Conservation (phyloP, 2,797 vertebrate genomes). For the Acanthiza pusilla region DNA sequence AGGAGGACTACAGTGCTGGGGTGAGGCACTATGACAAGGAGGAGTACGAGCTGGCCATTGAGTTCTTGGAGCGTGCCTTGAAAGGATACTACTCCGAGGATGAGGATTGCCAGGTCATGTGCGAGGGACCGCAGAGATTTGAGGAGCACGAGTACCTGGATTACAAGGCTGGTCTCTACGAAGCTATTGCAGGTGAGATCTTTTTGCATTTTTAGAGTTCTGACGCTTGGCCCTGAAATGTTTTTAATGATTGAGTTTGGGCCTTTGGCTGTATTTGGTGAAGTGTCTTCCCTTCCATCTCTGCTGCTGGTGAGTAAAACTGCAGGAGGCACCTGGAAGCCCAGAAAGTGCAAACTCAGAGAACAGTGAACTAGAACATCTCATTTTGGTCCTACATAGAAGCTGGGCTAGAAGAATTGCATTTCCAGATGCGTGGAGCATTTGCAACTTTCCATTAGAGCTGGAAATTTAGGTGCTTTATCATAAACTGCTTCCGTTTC, state of each 20-base stretch:
- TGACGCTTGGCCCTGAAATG: neutral
- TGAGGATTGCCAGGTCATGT: slow-evolving; percentile 85
- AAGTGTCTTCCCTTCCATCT: neutral
- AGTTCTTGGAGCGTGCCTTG: slow-evolving; percentile 85
- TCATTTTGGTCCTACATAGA: neutral
- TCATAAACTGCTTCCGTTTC: neutral
- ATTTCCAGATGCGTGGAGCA: neutral
- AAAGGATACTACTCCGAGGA: slow-evolving; percentile 86
- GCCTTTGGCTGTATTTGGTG: neutral
- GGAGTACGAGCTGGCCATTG: slow-evolving; percentile 77
- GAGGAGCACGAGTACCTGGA: slow-evolving; percentile 84
- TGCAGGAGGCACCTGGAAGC: neutral
- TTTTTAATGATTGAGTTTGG: neutral
- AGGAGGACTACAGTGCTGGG: slow-evolving; percentile 85
- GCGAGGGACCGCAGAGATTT: slow-evolving; percentile 88
- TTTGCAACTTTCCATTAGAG: neutral
- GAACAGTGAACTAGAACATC: neutral
- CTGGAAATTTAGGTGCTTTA: neutral
- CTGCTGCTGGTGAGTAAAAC: neutral
- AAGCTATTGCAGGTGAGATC: slow-evolving; percentile 88
- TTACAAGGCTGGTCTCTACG: slow-evolving; percentile 85
- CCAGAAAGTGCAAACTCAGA: neutral
- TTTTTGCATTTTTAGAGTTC: neutral
- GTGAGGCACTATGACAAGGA: slow-evolving; percentile 84
- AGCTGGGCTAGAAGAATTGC: neutral